Percentiles rank a stretch among this genome's conserved stretches.
These are phyloP conservation scores for Microcebus jonahi DNA, from an alignment of 2,113 vertebrate genomes.

Conservation along the genomic window DNA sequence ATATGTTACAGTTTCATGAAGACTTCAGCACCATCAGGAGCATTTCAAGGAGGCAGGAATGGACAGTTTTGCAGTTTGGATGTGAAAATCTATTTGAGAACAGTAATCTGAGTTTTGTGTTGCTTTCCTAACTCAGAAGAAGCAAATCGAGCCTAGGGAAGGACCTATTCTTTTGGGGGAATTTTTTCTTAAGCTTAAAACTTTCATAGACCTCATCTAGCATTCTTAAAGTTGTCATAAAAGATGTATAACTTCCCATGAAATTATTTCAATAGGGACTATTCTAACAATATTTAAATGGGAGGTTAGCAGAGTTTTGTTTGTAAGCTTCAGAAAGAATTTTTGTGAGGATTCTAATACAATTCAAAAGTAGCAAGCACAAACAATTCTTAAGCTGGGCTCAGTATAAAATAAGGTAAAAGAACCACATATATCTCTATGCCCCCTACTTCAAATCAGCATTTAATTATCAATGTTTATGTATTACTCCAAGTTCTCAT, in stretches of 20 bases:
- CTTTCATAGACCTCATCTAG: background rate
- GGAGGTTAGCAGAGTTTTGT: background rate
- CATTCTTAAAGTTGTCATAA: background rate
- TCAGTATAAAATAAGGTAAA: constrained; percentile 26
- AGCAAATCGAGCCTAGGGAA: background rate
- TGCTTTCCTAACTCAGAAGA: background rate
- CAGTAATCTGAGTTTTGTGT: background rate
- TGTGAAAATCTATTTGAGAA: background rate
- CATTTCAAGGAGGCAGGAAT: background rate
- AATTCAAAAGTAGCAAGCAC: constrained; percentile 40
- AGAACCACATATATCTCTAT: background rate
- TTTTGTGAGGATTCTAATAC: background rate
- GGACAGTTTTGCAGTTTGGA: background rate
- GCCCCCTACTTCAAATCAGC: constrained; percentile 44
- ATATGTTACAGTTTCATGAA: background rate
- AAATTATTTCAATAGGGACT: background rate
- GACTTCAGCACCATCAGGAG: background rate
- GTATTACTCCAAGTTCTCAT: constrained; percentile 67
- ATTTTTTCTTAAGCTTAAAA: constrained; percentile 40
- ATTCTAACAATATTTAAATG: constrained; percentile 28
- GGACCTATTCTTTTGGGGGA: background rate
- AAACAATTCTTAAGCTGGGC: background rate
- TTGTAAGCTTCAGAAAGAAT: constrained; percentile 8
- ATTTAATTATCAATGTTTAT: constrained; percentile 66
- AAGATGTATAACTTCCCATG: background rate